Evolutionary conservation across 2,113 vertebrate genomes (phyloP), one percentile per base, ranked within the genome.

Genomic region (Aplodontia rufa): DNA sequence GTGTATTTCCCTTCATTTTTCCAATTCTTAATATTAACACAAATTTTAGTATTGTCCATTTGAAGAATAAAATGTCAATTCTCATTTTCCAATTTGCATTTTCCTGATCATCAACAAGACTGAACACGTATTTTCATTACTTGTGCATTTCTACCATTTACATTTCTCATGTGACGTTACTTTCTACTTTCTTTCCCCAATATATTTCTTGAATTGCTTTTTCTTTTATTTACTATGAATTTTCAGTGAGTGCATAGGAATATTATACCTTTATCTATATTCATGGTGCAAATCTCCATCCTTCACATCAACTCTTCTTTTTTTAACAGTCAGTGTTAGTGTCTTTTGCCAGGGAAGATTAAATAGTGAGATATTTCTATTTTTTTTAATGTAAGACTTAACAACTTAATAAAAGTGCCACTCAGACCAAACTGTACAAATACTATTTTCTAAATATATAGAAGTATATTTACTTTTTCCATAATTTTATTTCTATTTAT

Each of bases 81-180:
- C 30, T 75, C 5, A 92, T 86, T 74, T 75, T 90, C 32, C 84
- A 37, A n/a, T 80, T 75, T 81, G 4, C 8, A 53, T 89, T 81
- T 90, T 68, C 19, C 5, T 35, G 45, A 30, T 51, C 68, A 75
- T 53, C 79, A 87, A 19, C 58, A 62, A 86, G 2, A 1, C 40
- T 90, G 37, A 40, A 88, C 30, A 89, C 35, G 84, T 12, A 75
- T 79, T 60, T 55, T 37, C 26, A 62, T 17, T 79, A 28, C 8
- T 66, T 85, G 8, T 92, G 28, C 13, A 24, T 90, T 95, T 93
- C 28, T 9, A 45, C 2, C 8, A 28, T 80, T 94, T 75, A n/a
- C 5, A n/a, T 96, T 88, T 91, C 32, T 94, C 12, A n/a, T 1
- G 17, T 86, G 60, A 81, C 81, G 92, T 86, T 95, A n/a, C 2